Base-by-base conservation (phyloP, 1,140 invertebrate genomes). In the Dufourea novaeangliae region DNA sequence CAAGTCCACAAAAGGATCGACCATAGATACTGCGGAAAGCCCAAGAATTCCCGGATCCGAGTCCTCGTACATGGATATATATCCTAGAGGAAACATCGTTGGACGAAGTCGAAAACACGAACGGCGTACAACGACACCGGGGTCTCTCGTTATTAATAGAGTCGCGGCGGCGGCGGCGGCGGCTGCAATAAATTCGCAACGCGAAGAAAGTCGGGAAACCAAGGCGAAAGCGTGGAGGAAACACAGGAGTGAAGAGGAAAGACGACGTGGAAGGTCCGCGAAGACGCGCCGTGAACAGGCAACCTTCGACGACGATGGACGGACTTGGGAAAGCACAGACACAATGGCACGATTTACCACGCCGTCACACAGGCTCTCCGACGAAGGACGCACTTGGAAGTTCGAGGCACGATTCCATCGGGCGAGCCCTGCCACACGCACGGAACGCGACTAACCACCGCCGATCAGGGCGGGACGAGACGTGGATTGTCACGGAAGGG, bases 121-220 rank as follows among this genome's bases (percentile, higher is more conserved):
- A n/a, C 17, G 17, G 2, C 62, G 75, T 52, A 39, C 80, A 82
- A 78, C 34, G 56, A 69, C 73, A 71, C 25, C n/a, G 14, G 2
- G n/a, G n/a, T n/a, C n/a, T 12, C 29, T 5, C 14, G 67, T 54
- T 66, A 67, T 68, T 56, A 71, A 62, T 72, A 54, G 57, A 54
- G 25, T 27, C 32, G 25, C 20, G n/a, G 50, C 34, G 34, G 34
- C 34, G 34, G 34, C 34, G 3, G 3, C 34, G 34, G 34, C 37
- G 22, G 39, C 27, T 25, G 25, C 64, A 44, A 22, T 27, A 44
- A 32, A 68, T 17, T 63, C 59, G 14, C 64, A n/a, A 41, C n/a
- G 41, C 10, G 34, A 41, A 37, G 56, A 29, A n/a, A 50, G 4
- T 20, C 34, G 27, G 29, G 20, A 22, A 78, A 27, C 14, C 25